These are phyloP conservation scores for Pangasius krempfi DNA, from an alignment of 2,797 vertebrate species.

Conservation along the genomic window DNA sequence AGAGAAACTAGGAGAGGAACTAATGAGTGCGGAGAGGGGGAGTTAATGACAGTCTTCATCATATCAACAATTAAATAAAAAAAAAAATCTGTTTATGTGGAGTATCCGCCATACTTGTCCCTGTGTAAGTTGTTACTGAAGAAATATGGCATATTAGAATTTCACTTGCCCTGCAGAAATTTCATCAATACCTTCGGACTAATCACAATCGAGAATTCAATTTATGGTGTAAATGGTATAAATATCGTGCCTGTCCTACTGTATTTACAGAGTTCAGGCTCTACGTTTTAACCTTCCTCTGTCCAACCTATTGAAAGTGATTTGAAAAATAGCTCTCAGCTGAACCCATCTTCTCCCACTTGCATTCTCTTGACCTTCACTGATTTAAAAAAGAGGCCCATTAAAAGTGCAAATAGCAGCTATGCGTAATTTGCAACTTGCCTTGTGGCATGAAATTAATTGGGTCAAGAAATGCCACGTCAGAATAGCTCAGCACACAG, in stretches of 20 bases:
- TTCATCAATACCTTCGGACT: background rate
- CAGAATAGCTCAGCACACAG: constrained; percentile 6
- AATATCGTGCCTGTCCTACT: background rate
- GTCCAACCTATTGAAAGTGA: background rate
- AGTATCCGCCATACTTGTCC: background rate
- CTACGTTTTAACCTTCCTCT: background rate
- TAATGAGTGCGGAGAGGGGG: background rate
- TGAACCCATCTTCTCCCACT: background rate
- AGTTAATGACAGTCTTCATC: background rate
- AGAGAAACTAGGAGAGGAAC: background rate
- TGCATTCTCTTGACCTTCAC: constrained; percentile 34
- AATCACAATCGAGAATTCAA: background rate
- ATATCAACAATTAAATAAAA: background rate
- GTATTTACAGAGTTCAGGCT: constrained; percentile 27
- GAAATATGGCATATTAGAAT: background rate
- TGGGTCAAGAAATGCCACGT: constrained; percentile 35
- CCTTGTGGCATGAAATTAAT: constrained; percentile 40
- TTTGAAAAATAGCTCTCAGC: constrained; percentile 34
- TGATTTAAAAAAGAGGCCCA: constrained; percentile 23
- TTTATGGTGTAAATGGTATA: background rate
- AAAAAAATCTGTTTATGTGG: background rate
- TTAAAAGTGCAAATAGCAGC: constrained; percentile 23
- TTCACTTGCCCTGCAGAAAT: background rate
- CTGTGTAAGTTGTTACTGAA: background rate
- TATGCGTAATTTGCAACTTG: constrained; percentile 38